phyloP scores from a whole-genome alignment of 2,113 vertebrate species.

The Chitala chitala region DNA sequence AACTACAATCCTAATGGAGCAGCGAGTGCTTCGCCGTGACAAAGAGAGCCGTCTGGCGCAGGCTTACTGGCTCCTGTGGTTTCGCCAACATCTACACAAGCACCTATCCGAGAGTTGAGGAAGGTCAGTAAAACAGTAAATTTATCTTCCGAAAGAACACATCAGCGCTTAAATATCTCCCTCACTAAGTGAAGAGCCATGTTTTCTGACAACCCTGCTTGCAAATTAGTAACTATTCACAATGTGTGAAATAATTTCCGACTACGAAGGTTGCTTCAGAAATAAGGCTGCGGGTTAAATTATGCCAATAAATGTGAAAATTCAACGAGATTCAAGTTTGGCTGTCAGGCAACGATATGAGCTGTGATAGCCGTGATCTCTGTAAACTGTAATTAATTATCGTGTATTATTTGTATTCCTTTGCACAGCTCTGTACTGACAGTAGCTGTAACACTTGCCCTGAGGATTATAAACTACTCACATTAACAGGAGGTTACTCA shows the following conservation, averaged over 20 bases:
- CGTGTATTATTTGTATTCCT: neutral
- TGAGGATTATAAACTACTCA: neutral
- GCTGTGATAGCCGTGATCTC: neutral
- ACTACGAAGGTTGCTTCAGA: neutral
- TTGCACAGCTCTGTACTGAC: too few relatives aligned
- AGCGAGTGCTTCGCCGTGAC: neutral
- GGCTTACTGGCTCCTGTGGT: too few relatives aligned
- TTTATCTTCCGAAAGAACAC: too few relatives aligned
- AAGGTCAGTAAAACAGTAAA: too few relatives aligned
- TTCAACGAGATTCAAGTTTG: neutral
- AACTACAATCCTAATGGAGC: conserved; percentile 25
- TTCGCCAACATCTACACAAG: neutral
- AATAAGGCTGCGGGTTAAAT: neutral
- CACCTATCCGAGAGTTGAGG: too few relatives aligned
- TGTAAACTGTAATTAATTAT: neutral
- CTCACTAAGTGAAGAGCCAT: too few relatives aligned
- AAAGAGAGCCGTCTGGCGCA: neutral
- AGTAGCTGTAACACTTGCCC: neutral
- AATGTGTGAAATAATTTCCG: neutral
- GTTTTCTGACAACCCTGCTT: too few relatives aligned
- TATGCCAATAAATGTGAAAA: neutral
- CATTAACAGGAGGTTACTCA: neutral
- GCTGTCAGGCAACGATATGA: neutral
- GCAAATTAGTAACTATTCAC: neutral
- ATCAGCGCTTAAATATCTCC: too few relatives aligned